phyloP scores from a whole-genome alignment of 2,888 invertebrate genomes.

The Eristalis arbustorum region DNA sequence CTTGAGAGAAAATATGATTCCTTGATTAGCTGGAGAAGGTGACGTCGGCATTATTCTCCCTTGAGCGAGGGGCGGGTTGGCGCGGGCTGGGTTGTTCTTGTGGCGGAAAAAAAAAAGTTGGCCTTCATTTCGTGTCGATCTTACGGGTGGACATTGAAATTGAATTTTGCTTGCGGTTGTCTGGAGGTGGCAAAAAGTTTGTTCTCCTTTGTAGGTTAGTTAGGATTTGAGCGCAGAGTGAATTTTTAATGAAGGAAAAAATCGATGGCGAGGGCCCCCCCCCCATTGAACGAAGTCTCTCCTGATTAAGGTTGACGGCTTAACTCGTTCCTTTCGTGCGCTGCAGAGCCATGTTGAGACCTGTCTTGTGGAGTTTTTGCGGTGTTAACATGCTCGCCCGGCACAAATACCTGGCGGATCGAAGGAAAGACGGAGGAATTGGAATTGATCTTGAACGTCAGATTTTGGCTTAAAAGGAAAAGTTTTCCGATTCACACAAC shows the following conservation, averaged over 20 bases:
- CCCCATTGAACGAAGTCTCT: background rate
- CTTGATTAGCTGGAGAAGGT: slow-evolving; percentile 45
- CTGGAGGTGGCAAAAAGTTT: background rate
- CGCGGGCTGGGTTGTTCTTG: background rate
- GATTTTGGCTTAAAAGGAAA: background rate
- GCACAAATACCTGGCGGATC: background rate
- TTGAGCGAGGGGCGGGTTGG: too few relatives aligned
- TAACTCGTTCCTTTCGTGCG: slow-evolving; percentile 4
- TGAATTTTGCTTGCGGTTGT: slow-evolving; percentile 30
- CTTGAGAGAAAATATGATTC: slow-evolving; percentile 54
- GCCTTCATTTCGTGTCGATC: background rate
- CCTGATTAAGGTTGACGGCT: slow-evolving; percentile 2
- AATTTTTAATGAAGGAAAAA: background rate
- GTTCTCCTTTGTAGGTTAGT: background rate
- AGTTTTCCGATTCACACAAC: background rate
- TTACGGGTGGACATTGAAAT: slow-evolving; percentile 34
- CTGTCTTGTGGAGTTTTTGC: background rate
- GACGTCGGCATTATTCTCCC: background rate
- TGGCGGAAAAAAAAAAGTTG: slow-evolving; percentile 28
- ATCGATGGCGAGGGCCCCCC: too few relatives aligned
- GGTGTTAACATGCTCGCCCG: background rate
- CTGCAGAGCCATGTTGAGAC: background rate
- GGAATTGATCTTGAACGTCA: background rate
- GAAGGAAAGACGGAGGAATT: background rate
- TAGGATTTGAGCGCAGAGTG: background rate